phyloP scores from a whole-genome alignment of 1,140 invertebrate genomes.

The Drosophila funebris region DNA sequence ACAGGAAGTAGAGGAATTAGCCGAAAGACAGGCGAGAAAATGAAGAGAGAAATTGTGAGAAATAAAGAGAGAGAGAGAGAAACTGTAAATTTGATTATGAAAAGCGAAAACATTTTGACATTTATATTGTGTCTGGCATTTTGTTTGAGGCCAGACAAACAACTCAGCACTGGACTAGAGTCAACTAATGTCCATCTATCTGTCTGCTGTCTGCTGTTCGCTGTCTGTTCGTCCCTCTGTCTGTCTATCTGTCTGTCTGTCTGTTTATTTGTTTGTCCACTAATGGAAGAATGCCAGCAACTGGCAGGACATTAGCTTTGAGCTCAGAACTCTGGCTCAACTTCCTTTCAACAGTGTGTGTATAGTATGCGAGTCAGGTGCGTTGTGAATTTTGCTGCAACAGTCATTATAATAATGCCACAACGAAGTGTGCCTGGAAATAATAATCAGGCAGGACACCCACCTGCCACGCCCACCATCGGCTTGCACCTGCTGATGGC shows the following conservation, averaged over 20 bases:
- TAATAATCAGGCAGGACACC: conserved; percentile 66
- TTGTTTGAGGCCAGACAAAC: conserved; percentile 26
- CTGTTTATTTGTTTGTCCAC: conserved; percentile 34
- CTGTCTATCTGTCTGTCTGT: background rate
- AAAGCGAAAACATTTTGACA: conserved; percentile 48
- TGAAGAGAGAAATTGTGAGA: background rate
- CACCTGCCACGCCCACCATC: background rate
- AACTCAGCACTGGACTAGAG: conserved; percentile 7
- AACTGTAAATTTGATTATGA: conserved; percentile 45
- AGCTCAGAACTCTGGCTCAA: conserved; percentile 13
- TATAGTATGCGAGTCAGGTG: conserved; percentile 74
- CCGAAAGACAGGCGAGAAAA: too few species aligned
- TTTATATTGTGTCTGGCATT: conserved; percentile 31
- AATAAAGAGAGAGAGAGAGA: background rate
- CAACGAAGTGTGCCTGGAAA: conserved; percentile 82
- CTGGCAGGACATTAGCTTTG: conserved; percentile 69
- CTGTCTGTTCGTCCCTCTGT: conserved; percentile 1
- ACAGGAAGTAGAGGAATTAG: too few species aligned
- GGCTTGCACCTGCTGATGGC: conserved; percentile 24
- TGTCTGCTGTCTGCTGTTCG: conserved; percentile 1
- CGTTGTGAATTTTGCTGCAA: conserved; percentile 82
- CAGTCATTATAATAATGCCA: conserved; percentile 83
- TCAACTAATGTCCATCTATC: conserved; percentile 3
- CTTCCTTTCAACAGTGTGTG: conserved; percentile 38
- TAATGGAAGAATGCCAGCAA: conserved; percentile 68